These are phyloP conservation scores for Parasteatoda lunata DNA, from an alignment of 2,888 invertebrate genomes.

Conservation along the genomic window DNA sequence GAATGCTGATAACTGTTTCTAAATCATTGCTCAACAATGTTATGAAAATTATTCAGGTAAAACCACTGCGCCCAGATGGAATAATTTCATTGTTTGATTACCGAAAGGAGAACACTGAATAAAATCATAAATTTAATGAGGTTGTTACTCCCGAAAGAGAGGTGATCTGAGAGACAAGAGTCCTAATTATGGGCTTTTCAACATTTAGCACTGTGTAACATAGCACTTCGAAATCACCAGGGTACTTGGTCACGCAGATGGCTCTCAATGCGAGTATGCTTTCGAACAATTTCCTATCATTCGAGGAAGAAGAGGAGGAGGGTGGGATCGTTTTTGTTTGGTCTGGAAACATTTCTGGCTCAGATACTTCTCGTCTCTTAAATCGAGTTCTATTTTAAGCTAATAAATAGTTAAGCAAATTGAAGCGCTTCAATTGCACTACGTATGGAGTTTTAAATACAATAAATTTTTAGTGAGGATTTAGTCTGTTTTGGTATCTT, in stretches of 20 bases:
- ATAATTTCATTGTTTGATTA: slow-evolving; percentile 24
- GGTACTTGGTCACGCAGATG: slow-evolving; percentile 61
- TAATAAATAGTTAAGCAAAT: not conserved
- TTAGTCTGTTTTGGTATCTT: too few relatives aligned
- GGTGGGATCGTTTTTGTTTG: not conserved
- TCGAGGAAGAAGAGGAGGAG: not conserved
- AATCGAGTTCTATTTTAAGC: not conserved
- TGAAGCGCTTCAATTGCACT: too few relatives aligned
- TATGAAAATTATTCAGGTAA: too few relatives aligned
- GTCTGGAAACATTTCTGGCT: not conserved
- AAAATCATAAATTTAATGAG: slow-evolving; percentile 45
- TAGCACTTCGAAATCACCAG: slow-evolving; percentile 2
- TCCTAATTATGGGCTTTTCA: slow-evolving; percentile 57
- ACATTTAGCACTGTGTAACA: slow-evolving; percentile 13
- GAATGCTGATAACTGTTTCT: too few relatives aligned
- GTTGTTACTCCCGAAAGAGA: slow-evolving; percentile 10
- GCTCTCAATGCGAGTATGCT: not conserved
- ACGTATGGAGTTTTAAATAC: too few relatives aligned
- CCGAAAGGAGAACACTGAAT: slow-evolving; percentile 28
- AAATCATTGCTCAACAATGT: too few relatives aligned
- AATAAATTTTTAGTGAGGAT: too few relatives aligned
- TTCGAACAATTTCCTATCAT: not conserved
- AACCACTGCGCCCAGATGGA: not conserved
- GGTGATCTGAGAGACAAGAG: slow-evolving; percentile 22
- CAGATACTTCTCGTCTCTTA: not conserved